A percentile compares a stretch with the other conserved stretches of the same genome.
phyloP scores from a whole-genome alignment of 2,113 vertebrate genomes.

The Smithornis capensis region DNA sequence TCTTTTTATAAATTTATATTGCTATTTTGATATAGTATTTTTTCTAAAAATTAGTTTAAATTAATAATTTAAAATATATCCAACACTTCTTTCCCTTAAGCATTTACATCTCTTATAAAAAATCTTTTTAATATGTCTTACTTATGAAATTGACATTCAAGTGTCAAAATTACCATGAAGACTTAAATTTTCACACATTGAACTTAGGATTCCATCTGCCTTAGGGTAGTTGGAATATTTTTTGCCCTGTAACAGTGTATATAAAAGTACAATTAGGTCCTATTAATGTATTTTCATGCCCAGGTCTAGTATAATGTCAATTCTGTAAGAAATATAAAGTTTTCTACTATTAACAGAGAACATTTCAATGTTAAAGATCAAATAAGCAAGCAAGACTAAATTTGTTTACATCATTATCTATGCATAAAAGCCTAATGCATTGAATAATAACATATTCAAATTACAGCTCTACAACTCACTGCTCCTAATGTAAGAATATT shows the following conservation, averaged over 20 bases:
- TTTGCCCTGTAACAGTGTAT: background rate
- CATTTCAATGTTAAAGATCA: background rate
- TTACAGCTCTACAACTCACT: background rate
- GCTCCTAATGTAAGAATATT: background rate
- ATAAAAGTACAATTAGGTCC: background rate
- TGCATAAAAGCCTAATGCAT: background rate
- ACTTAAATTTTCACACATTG: background rate
- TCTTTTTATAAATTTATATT: background rate
- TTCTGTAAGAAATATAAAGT: background rate
- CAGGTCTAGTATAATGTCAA: background rate
- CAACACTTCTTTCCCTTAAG: background rate
- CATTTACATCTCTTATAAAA: background rate
- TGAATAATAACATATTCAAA: background rate
- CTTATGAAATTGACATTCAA: conserved; percentile 3
- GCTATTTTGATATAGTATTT: background rate
- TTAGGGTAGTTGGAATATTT: background rate
- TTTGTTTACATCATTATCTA: conserved; percentile 18
- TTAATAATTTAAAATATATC: background rate
- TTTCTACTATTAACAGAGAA: background rate
- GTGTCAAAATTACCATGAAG: conserved; percentile 12
- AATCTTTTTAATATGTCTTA: background rate
- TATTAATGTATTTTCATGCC: conserved; percentile 7
- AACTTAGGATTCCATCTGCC: background rate
- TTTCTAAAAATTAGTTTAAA: background rate
- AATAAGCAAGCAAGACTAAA: background rate